These are phyloP conservation scores for Amphipyra tragopoginis DNA, from an alignment of 2,888 invertebrate genomes.

Conservation along the genomic window DNA sequence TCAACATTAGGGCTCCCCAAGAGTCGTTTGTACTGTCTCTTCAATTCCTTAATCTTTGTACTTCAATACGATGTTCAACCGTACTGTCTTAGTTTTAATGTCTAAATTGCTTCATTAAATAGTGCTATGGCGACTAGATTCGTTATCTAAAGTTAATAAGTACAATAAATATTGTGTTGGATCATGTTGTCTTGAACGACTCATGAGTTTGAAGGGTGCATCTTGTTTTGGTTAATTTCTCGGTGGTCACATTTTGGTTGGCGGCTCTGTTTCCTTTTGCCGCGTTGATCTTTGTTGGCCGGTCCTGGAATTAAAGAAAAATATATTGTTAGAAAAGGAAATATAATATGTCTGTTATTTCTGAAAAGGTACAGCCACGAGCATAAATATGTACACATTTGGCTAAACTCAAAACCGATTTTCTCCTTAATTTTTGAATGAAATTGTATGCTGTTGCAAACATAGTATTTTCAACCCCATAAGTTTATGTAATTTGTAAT, in stretches of 20 bases:
- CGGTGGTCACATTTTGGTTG: slow-evolving; percentile 87
- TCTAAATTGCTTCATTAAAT: slow-evolving; percentile 84
- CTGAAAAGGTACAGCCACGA: too few relatives aligned
- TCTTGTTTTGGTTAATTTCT: slow-evolving; percentile 76
- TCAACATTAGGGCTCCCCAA: slow-evolving; percentile 82
- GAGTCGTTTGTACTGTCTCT: slow-evolving; percentile 79
- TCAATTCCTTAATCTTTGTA: slow-evolving; percentile 78
- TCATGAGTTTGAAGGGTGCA: slow-evolving; percentile 82
- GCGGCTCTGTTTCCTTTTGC: slow-evolving; percentile 62
- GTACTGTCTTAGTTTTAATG: slow-evolving; percentile 70
- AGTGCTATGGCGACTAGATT: slow-evolving; percentile 89
- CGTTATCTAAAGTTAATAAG: slow-evolving; percentile 83
- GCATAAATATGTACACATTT: too few relatives aligned
- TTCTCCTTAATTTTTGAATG: too few relatives aligned
- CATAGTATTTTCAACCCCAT: too few relatives aligned
- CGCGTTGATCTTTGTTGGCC: slow-evolving; percentile 61
- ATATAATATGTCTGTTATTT: too few relatives aligned
- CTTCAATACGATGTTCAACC: slow-evolving; percentile 68
- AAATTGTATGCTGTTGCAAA: too few relatives aligned
- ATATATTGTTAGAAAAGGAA: slow-evolving; percentile 18
- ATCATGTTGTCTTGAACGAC: slow-evolving; percentile 85
- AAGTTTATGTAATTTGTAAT: too few relatives aligned
- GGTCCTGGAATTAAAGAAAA: slow-evolving; percentile 75
- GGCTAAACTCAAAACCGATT: too few relatives aligned
- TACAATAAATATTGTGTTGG: slow-evolving; percentile 83